These are phyloP conservation scores for Brachionus rotundiformis DNA, from an alignment of 1,140 invertebrate species.

Conservation along the genomic window DNA sequence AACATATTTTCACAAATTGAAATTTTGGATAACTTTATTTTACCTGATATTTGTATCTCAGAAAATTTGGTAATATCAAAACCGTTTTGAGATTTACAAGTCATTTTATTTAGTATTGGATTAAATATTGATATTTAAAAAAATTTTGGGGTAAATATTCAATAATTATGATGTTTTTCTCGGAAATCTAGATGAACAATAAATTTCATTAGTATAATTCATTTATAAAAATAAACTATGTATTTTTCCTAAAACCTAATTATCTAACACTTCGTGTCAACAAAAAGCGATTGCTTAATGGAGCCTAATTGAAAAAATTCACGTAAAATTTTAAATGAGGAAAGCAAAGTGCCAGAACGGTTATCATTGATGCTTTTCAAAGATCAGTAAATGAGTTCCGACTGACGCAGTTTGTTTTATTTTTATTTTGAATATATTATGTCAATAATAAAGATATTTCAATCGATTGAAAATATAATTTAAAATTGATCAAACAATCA, in stretches of 20 bases:
- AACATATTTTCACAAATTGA: background rate
- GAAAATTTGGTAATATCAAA: conserved; percentile 36
- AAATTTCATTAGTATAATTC: background rate
- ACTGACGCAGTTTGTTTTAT: conserved; percentile 47
- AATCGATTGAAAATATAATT: background rate
- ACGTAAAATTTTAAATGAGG: too few species aligned
- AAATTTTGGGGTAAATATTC: too few species aligned
- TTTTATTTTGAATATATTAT: background rate
- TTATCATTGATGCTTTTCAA: conserved; percentile 90
- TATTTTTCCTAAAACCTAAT: background rate
- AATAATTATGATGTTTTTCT: background rate
- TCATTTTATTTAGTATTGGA: conserved; percentile 16
- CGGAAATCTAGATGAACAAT: background rate
- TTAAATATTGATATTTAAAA: too few species aligned
- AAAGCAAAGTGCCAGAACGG: conserved; percentile 78
- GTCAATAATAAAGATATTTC: background rate
- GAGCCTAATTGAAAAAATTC: conserved; percentile 20
- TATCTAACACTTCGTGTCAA: conserved; percentile 3
- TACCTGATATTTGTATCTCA: conserved; percentile 39
- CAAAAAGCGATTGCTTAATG: background rate
- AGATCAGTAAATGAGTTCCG: conserved; percentile 90
- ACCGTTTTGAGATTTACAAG: background rate
- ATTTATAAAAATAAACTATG: background rate
- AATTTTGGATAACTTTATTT: too few species aligned
- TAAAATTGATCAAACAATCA: background rate